Base-by-base conservation (phyloP, 2,888 invertebrate genomes). In the Pilophorus perplexus region DNA sequence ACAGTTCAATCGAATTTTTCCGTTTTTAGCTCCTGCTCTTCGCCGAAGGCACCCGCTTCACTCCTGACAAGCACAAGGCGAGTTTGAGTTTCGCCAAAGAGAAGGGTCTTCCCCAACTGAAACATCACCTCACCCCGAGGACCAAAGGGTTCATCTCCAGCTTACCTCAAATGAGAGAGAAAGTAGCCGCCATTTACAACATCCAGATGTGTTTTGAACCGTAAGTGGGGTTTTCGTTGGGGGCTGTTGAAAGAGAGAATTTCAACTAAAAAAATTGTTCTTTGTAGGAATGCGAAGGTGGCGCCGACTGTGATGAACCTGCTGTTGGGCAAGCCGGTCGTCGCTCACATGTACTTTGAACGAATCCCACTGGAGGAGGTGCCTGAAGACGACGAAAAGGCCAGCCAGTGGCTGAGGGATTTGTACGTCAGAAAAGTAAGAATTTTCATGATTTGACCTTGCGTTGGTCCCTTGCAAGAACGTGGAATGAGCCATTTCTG, bases 41-140 rank as follows among this genome's bases (percentile, higher is more conserved):
- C 74, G 91, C 94, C 0, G 96, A 97, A 80, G 96, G 96, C 10
- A 97, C 96, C 0, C 83, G 96, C 60, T 95, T 93, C 74, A 95
- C 95, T 0, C 79, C 83, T 50, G 85, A 84, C 72, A 97, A 97
- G 76, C 91, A 93, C 74, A 85, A 87, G 77, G 89, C 89, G 0
- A 93, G 94, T 66, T 80, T 91, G 73, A 88, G 90, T 75, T 93
- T 95, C 76, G 93, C 95, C 0, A 82, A 83, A 74, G 87, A 92
- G 73, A 90, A 90, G 74, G 91, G 91, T 71, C 83, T 95, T 73
- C 88, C 92, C 0, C 80, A 85, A 71, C 80, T 96, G 25, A 92
- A 93, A 75, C 87, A 96, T 76, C 94, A 95, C 76, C 81, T 97
- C 54, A 86, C 92, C 23, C 96, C 97, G n/a, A 83, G 96, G 69